phyloP scores from a whole-genome alignment of 2,797 vertebrate genomes.

The Eurystomus glaucurus region DNA sequence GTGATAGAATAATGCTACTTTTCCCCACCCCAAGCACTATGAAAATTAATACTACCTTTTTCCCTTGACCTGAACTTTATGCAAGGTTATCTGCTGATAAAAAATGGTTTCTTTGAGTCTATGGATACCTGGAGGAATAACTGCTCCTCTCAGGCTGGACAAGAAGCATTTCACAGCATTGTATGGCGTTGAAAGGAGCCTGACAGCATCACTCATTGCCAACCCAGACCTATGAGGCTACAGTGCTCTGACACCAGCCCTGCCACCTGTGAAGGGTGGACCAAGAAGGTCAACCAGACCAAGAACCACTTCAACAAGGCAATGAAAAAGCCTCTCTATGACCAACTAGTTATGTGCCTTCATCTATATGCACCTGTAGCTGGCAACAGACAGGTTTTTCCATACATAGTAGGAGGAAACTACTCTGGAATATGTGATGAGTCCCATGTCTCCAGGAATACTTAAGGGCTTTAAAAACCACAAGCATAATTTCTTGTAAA shows the following conservation, averaged over 20 bases:
- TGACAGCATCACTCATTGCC: accelerated
- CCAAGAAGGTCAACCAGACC: neutral
- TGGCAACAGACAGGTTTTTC: neutral
- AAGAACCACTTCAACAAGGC: neutral
- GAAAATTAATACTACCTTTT: neutral
- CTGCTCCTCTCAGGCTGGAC: neutral
- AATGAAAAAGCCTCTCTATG: neutral
- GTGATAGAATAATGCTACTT: neutral
- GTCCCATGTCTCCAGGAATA: neutral
- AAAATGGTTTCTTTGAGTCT: neutral
- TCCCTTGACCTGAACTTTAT: neutral
- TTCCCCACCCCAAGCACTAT: neutral
- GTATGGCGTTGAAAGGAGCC: neutral
- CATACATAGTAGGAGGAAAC: neutral
- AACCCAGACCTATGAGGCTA: neutral
- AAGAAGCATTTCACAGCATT: neutral
- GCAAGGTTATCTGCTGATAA: neutral
- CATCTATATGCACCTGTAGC: neutral
- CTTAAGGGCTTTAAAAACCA: neutral
- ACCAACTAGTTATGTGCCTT: neutral
- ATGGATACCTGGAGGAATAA: neutral
- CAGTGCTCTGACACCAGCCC: neutral
- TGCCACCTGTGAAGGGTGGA: accelerated
- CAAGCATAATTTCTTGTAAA: neutral
- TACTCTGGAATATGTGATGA: accelerated